Conservation (phyloP, 2,797 vertebrate species). For the Pangasius mekongensis region DNA sequence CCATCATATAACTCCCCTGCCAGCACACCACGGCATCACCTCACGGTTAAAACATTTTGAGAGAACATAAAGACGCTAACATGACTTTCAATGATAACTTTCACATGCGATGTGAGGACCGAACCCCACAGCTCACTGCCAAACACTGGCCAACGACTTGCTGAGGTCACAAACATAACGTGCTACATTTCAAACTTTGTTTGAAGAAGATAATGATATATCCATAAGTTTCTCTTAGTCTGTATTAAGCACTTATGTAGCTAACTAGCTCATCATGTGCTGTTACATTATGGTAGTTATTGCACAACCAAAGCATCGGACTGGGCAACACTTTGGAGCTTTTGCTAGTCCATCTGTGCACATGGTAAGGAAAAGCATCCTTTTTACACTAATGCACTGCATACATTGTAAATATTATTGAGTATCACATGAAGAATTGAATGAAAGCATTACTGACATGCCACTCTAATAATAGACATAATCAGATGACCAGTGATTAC, state of each 20-base stretch:
- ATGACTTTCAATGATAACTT: background rate
- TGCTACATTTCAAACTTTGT: background rate
- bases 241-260: background rate
- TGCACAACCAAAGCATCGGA: background rate
- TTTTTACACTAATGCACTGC: background rate
- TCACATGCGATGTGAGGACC: background rate
- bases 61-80: background rate
- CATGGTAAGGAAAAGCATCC: background rate
- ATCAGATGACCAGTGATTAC: background rate
- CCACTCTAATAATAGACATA: background rate
- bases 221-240: background rate
- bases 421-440: background rate
- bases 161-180: background rate
- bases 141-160: background rate
- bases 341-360: background rate
- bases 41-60: background rate
- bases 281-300: background rate
- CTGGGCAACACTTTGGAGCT: background rate
- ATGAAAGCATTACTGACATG: background rate
- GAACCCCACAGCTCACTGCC: background rate
- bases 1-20: background rate
- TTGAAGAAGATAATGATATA: background rate
- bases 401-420: background rate
- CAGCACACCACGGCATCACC: background rate
- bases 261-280: background rate